Conservation (phyloP, 2,113 vertebrate species). For the Romanogobio albipinnatus region DNA sequence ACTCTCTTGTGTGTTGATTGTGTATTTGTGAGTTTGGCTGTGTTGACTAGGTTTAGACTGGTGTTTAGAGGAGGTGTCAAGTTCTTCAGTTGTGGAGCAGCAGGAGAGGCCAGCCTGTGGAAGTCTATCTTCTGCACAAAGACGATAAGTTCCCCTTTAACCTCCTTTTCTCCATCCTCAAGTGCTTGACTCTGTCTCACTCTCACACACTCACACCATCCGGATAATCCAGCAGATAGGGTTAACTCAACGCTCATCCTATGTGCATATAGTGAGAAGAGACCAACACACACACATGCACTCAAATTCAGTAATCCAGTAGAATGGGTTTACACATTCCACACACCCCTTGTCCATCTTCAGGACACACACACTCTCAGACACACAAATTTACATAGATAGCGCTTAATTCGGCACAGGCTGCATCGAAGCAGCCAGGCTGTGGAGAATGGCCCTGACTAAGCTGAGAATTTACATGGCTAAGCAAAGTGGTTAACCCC, state of each 20-base stretch:
- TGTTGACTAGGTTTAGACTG: not conserved
- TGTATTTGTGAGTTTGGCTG: not conserved
- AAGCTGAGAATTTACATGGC: conserved; percentile 83
- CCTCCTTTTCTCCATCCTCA: conserved; percentile 43
- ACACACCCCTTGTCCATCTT: conserved; percentile 57
- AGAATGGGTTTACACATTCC: conserved; percentile 67
- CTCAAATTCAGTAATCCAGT: conserved; percentile 65
- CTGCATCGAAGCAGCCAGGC: conserved; percentile 51
- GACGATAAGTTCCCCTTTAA: conserved; percentile 54
- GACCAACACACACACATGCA: conserved; percentile 34
- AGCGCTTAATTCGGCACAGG: conserved; percentile 62
- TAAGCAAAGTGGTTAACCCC: conserved; percentile 82
- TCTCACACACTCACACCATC: conserved; percentile 42
- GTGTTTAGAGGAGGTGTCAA: conserved; percentile 29
- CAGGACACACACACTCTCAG: conserved; percentile 53
- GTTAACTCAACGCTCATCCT: conserved; percentile 57
- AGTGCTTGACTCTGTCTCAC: conserved; percentile 28
- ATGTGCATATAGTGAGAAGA: conserved; percentile 49
- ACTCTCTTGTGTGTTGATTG: not conserved
- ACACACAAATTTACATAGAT: conserved; percentile 69
- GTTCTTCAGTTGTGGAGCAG: conserved; percentile 29
- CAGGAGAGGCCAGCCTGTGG: conserved; percentile 36
- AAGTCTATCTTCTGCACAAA: conserved; percentile 59
- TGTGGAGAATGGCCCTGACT: conserved; percentile 79
- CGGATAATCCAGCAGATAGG: conserved; percentile 60